A percentile compares a stretch with the other conserved stretches of the same genome.
These are phyloP conservation scores for Ethmia dodecea DNA, from an alignment of 2,888 invertebrate species.

Conservation along the genomic window DNA sequence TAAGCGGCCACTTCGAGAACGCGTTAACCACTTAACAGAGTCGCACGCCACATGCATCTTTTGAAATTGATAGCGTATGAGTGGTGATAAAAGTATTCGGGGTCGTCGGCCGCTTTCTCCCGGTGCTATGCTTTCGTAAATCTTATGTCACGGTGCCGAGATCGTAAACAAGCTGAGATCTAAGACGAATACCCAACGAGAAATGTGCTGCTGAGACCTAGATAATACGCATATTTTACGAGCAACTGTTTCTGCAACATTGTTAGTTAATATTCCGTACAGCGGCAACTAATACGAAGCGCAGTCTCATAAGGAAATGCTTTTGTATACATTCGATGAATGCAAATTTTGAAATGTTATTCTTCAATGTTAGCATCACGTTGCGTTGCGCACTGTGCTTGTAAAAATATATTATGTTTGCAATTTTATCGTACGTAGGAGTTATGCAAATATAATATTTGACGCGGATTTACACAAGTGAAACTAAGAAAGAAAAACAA, in stretches of 20 bases:
- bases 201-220: too few relatives aligned
- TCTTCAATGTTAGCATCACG: neutral
- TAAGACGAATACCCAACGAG: constrained; percentile 3
- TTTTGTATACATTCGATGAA: constrained; percentile 35
- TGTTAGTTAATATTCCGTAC: constrained; percentile 35
- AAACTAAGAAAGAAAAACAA: constrained; percentile 20
- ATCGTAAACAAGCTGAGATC: constrained; percentile 2
- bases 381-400: neutral
- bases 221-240: constrained; percentile 11
- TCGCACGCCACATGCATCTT: constrained; percentile 34
- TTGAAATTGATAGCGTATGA: constrained; percentile 40
- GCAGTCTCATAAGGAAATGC: constrained; percentile 43
- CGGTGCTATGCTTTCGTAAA: constrained; percentile 41
- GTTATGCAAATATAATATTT: constrained; percentile 19
- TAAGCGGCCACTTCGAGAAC: constrained; percentile 37
- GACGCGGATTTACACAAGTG: constrained; percentile 52
- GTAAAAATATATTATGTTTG: constrained; percentile 4
- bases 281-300: constrained; percentile 31
- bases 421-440: constrained; percentile 8
- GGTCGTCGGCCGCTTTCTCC: constrained; percentile 63
- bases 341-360: constrained; percentile 28
- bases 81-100: constrained; percentile 39
- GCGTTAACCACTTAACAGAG: constrained; percentile 26
- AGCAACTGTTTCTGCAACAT: constrained; percentile 6
- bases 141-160: constrained; percentile 46